phyloP scores from a whole-genome alignment of 2,113 vertebrate genomes.

The Clinocottus analis region DNA sequence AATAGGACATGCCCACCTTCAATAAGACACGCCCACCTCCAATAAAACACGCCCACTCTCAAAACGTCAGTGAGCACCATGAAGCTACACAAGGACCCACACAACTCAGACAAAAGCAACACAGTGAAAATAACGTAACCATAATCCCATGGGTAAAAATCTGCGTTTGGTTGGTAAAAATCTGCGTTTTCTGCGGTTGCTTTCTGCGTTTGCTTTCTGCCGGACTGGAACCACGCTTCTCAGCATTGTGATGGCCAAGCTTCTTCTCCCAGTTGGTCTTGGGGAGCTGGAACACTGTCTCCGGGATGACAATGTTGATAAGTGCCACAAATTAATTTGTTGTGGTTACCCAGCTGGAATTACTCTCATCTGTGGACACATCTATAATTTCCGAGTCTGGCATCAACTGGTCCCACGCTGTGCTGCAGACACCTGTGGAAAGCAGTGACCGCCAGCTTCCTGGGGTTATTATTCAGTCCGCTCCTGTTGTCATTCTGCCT shows the following conservation, averaged over 20 bases:
- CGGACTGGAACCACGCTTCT: too few species aligned
- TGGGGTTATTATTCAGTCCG: not conserved
- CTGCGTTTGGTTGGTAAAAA: too few species aligned
- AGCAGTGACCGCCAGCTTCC: not conserved
- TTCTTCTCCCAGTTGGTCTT: not conserved
- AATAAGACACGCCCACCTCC: too few species aligned
- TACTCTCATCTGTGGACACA: not conserved
- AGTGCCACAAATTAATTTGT: not conserved
- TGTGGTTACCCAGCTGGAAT: not conserved
- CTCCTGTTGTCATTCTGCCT: not conserved
- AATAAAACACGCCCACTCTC: too few species aligned
- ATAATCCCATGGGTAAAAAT: too few species aligned
- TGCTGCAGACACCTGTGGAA: not conserved
- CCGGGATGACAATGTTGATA: not conserved
- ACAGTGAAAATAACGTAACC: too few species aligned
- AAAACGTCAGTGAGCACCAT: too few species aligned
- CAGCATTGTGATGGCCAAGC: too few species aligned
- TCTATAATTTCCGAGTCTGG: constrained; percentile 1
- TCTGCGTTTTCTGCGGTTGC: not conserved
- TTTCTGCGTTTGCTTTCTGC: not conserved
- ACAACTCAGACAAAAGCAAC: too few species aligned
- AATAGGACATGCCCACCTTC: too few species aligned
- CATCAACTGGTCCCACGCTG: not conserved
- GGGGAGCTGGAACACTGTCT: not conserved
- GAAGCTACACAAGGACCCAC: too few species aligned